phyloP scores from a whole-genome alignment of 2,113 vertebrate genomes.

The Cacatua alba region DNA sequence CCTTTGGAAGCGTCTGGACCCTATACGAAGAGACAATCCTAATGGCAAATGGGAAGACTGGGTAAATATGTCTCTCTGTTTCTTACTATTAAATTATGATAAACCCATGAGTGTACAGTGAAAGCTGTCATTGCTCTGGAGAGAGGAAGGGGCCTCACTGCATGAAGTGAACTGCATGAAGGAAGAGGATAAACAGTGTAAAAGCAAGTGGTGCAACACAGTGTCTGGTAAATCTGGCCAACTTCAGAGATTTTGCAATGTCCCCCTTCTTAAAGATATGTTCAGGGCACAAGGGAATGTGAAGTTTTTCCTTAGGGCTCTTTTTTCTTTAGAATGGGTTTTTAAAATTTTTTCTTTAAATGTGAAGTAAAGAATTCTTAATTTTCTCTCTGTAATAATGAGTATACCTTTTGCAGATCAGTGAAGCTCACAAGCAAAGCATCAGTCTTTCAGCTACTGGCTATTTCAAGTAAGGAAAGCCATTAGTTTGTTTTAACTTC shows the following conservation, averaged over 20 bases:
- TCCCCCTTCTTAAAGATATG: neutral
- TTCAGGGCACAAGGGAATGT: neutral
- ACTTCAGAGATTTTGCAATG: neutral
- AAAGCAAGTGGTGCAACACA: neutral
- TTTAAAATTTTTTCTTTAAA: neutral
- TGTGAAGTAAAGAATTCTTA: neutral
- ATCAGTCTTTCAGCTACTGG: constrained; percentile 88
- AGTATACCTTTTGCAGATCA: constrained; percentile 69
- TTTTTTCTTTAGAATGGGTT: neutral
- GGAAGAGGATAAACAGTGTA: neutral
- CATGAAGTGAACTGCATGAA: neutral
- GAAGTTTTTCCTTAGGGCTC: neutral
- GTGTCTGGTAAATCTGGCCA: neutral
- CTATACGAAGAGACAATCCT: constrained; percentile 78
- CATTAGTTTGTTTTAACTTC: neutral
- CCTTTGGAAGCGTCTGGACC: constrained; percentile 81
- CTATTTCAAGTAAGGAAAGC: constrained; percentile 80
- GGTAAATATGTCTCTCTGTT: constrained; percentile 68
- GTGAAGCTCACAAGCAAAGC: constrained; percentile 76
- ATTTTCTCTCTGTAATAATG: neutral
- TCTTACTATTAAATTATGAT: neutral
- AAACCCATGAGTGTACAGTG: neutral
- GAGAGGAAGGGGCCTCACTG: neutral
- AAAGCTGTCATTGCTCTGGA: neutral
- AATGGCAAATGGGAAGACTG: constrained; percentile 85